Base-by-base conservation (phyloP, 2,888 invertebrate species). In the Amiota minor region DNA sequence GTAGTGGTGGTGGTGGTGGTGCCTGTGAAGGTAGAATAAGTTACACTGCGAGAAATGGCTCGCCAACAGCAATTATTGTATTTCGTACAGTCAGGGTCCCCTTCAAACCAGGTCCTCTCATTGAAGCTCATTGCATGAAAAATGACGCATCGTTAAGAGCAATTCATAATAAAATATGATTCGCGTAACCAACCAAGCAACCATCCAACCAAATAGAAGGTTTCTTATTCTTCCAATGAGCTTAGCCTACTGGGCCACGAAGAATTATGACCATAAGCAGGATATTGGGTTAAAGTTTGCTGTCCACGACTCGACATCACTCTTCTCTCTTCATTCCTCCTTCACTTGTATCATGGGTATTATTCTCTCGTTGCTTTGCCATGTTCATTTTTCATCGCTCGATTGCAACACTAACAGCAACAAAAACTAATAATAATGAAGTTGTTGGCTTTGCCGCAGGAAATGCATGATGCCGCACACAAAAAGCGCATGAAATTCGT, bases 61-160 rank as follows among this genome's bases (percentile, higher is more conserved):
- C 35, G 35, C 35, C 35, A 35, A 35, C 2, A 35, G 35, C 35
- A 35, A 35, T 35, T 35, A 35, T 35, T 35, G 35, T 35, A 35
- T 35, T 35, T 35, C 35, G 35, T 35, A 35, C 35, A 35, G 6
- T 35, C 35, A 35, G 2, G 6, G 35, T 35, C 35, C 35, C 35
- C 35, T 35, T 35, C 53, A 14, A 2, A 35, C 62, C 45, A 62
- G 14, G 1, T 35, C 45, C 45, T 35, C 35, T 62, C 12, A 89
- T 88, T 89, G 88, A 89, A 86, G 88, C 87, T 84, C 86, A 35
- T 35, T 35, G 86, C 81, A 88, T 88, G 89, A 89, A 87, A 89
- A 87, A 89, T 89, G 88, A 82, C 87, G 84, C 86, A 89, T 89
- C 89, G 89, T 89, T 89, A 89, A 89, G 88, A 84, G 89, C 89